These are phyloP conservation scores for Cephus sareptanus DNA, from an alignment of 2,888 invertebrate genomes.

Conservation along the genomic window DNA sequence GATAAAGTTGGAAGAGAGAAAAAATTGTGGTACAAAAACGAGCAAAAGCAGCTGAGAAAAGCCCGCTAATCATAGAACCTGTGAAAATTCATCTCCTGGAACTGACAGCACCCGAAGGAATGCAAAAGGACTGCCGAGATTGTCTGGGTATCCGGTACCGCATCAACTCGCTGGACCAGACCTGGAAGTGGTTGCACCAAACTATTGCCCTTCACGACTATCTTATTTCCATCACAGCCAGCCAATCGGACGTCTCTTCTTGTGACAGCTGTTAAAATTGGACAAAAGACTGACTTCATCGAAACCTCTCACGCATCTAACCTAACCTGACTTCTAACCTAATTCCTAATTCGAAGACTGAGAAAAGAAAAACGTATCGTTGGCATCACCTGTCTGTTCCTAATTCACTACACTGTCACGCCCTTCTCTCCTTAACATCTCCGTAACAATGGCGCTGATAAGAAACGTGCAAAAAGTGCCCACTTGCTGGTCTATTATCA, in stretches of 20 bases:
- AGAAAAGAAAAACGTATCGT: not conserved
- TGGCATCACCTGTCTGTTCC: not conserved
- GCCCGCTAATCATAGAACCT: not conserved
- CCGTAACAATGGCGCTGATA: not conserved
- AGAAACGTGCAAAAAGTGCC: not conserved
- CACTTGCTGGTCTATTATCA: not conserved
- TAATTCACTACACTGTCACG: not conserved
- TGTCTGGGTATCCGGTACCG: slow-evolving; percentile 91
- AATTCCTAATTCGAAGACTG: not conserved
- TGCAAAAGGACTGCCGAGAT: slow-evolving; percentile 79
- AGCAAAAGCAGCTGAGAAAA: not conserved
- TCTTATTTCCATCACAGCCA: slow-evolving; percentile 82
- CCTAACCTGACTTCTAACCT: not conserved
- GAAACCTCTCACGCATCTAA: not conserved
- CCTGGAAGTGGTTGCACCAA: slow-evolving; percentile 95
- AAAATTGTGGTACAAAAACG: not conserved
- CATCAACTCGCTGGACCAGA: slow-evolving; percentile 89
- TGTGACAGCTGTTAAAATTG: not conserved
- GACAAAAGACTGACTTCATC: slow-evolving; percentile 7
- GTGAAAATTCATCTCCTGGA: slow-evolving; percentile 28
- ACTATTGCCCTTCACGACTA: slow-evolving; percentile 90
- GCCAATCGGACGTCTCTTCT: slow-evolving; percentile 73
- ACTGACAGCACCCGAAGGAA: slow-evolving; percentile 66
- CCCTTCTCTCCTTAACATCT: not conserved
- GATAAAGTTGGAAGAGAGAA: not conserved